Evolutionary conservation across 2,113 vertebrate genomes (phyloP).

Genomic region (Jacana jacana): DNA sequence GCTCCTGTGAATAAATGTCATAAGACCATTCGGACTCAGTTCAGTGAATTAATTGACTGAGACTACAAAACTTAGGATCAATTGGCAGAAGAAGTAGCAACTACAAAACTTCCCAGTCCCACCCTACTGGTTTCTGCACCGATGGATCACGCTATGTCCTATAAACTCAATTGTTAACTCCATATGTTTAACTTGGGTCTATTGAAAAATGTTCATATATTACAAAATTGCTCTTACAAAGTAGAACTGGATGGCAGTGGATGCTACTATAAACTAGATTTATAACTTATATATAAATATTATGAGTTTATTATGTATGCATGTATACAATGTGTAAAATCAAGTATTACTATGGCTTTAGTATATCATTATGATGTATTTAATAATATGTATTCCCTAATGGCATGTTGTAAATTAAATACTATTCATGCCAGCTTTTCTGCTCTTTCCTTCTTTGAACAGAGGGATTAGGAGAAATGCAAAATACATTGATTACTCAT

Average conservation of each 20-base stretch:
- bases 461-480: neutral
- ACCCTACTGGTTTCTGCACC: neutral
- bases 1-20: slow-evolving; percentile 39
- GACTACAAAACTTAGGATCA: neutral
- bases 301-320: neutral
- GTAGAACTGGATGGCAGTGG: neutral
- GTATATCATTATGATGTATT: neutral
- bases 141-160: neutral
- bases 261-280: neutral
- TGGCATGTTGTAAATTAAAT: neutral
- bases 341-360: neutral
- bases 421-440: neutral
- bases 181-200: neutral
- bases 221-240: neutral
- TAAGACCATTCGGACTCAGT: slow-evolving; percentile 37
- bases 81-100: neutral
- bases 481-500: neutral
- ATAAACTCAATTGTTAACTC: neutral
- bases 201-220: neutral
- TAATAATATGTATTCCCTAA: neutral
- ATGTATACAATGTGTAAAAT: neutral
- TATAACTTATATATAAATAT: neutral
- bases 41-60: slow-evolving; percentile 1
- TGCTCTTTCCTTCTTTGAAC: neutral
- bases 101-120: neutral